Evolutionary conservation across 2,113 vertebrate species (phyloP).

Genomic region (Hippocampus abdominalis): DNA sequence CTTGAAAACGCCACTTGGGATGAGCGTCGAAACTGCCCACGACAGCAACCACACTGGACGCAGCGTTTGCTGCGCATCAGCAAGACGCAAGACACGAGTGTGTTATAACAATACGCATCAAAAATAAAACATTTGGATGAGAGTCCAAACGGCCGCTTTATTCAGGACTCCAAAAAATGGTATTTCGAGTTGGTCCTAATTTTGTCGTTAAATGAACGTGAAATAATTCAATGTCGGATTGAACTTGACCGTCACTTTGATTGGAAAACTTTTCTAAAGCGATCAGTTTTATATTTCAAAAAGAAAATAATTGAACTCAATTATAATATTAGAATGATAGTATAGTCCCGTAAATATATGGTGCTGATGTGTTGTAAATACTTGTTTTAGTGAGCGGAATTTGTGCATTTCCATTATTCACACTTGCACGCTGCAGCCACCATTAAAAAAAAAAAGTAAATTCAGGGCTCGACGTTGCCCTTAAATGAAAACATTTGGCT

Average conservation of each 20-base stretch:
- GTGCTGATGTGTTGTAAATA: background rate
- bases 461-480: too few species aligned
- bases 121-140: background rate
- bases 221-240: conserved; percentile 3
- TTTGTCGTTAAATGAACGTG: background rate
- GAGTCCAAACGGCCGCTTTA: background rate
- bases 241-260: conserved; percentile 31
- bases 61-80: too few species aligned
- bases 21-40: background rate
- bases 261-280: too few species aligned
- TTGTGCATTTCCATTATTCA: background rate
- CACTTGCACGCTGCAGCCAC: background rate
- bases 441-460: too few species aligned
- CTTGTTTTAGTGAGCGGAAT: background rate
- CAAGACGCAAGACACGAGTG: background rate
- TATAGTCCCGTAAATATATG: background rate
- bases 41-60: background rate
- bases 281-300: too few species aligned
- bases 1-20: conserved; percentile 6
- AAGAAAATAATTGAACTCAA: background rate
- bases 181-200: background rate
- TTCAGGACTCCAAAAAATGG: background rate
- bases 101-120: background rate
- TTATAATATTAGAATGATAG: background rate
- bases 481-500: too few species aligned